Conservation (phyloP, 2,797 vertebrate genomes). For the Lacerta bilineata region DNA sequence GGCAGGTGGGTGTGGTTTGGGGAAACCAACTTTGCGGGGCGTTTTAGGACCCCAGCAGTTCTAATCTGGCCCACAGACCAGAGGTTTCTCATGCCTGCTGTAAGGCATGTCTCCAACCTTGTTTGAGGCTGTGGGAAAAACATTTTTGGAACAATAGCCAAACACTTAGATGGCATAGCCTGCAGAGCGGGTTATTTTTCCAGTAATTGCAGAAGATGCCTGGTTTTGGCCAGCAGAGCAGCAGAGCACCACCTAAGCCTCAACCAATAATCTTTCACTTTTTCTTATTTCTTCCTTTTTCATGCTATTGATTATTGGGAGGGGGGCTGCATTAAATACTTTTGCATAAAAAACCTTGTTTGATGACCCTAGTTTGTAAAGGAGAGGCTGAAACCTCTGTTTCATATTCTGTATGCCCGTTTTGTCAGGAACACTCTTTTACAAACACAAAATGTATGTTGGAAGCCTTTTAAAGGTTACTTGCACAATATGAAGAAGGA, state of each 20-base stretch:
- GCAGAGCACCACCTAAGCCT: too few relatives aligned
- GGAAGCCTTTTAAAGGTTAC: constrained; percentile 3
- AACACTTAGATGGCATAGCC: too few relatives aligned
- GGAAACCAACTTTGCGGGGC: too few relatives aligned
- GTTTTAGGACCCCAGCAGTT: too few relatives aligned
- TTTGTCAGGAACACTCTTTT: not conserved
- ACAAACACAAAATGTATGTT: not conserved
- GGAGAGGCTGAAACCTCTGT: not conserved
- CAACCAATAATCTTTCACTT: constrained; percentile 22
- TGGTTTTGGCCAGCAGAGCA: too few relatives aligned
- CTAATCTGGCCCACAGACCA: too few relatives aligned
- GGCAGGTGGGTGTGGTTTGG: too few relatives aligned
- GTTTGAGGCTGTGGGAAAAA: constrained; percentile 14
- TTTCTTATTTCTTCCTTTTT: constrained; percentile 36
- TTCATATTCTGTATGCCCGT: not conserved
- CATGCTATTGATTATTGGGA: not conserved
- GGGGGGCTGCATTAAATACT: constrained; percentile 3
- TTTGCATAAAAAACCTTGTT: not conserved
- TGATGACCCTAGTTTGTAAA: constrained; percentile 25
- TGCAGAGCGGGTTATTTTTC: too few relatives aligned
- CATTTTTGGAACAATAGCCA: constrained; percentile 11
- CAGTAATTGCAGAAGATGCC: too few relatives aligned
- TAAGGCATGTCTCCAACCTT: not conserved
- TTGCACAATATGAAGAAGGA: not conserved
- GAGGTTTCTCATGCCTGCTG: too few relatives aligned